Evolutionary conservation across 2,888 invertebrate species (phyloP), one percentile per base, ranked within the genome.

Genomic region (Clunio marinus): DNA sequence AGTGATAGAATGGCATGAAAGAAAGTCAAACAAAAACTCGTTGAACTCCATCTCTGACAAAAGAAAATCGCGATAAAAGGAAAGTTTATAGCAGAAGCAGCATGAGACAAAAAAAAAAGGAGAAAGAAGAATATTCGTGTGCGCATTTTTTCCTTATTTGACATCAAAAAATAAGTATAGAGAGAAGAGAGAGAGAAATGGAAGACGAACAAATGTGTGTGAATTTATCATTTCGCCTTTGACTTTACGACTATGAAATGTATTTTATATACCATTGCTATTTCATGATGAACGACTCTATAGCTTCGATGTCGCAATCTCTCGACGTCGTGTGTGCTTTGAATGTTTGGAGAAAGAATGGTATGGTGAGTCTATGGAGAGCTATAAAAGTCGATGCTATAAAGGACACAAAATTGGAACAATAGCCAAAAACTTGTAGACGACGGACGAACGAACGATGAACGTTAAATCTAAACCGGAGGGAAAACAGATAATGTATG

Each of bases 351-450:
- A 17, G 51, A 51, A 7, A 17, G 51, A 22, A 51, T 10, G 4
- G n/a, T 13, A 41, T 41, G 4, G 41, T 22, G 3, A 55, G 22
- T 22, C 55, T 55, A 55, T 55, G n/a, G 55, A 55, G 55, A 22
- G 55, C 5, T 5, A 55, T 55, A 55, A 55, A n/a, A 55, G 24
- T 17, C 5, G 24, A 17, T 4, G 24, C 24, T 22, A 55, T 55
- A 22, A 55, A 55, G 20, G 55, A 4, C 55, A 55, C n/a, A 55
- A 45, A 55, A 55, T 55, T 22, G 24, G 55, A 55, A 55, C 55
- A 55, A 55, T 55, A 55, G 55, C 4, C 55, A 45, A 5, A 55
- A 22, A 22, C 24, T 22, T 55, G 55, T 55, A 4, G 45, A 45
- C 3, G 15, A 15, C 45, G 13, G 13, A 45, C 4, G 45, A 15